phyloP scores from a whole-genome alignment of 2,888 invertebrate species.

The Eucera pruinosa region DNA sequence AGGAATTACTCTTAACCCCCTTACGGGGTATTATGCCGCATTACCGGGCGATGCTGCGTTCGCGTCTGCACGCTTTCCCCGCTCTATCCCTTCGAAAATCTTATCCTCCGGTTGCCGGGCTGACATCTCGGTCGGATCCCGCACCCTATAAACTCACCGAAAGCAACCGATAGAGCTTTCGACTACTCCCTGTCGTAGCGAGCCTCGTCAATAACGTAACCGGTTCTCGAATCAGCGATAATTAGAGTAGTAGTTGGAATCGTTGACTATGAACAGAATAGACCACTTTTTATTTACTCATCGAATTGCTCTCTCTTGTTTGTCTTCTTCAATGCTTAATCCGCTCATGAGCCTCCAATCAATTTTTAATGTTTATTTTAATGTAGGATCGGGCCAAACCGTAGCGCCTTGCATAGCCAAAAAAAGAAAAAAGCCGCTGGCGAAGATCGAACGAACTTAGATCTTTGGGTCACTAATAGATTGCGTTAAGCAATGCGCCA shows the following conservation, averaged over 20 bases:
- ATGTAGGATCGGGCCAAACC: no score
- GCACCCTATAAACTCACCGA: conserved; percentile 40
- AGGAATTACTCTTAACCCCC: conserved; percentile 77
- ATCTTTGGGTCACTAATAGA: no score
- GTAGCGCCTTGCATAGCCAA: no score
- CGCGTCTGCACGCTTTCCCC: conserved; percentile 44
- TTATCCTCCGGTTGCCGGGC: conserved; percentile 29
- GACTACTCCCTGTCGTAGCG: conserved; percentile 12
- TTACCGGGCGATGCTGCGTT: conserved; percentile 72
- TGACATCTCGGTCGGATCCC: conserved; percentile 21
- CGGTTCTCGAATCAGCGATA: conserved; percentile 32
- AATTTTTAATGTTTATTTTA: no score
- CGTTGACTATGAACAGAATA: no score
- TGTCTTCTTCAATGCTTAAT: no score
- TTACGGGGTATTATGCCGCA: conserved; percentile 74
- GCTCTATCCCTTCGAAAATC: conserved; percentile 33
- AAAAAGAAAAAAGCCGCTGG: no score
- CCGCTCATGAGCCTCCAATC: no score
- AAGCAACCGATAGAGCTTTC: conserved; percentile 23
- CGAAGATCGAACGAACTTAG: no score
- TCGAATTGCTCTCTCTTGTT: no score
- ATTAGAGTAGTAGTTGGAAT: conserved; percentile 1
- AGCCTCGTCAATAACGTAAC: conserved; percentile 20
- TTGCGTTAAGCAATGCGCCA: no score
- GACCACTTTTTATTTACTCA: no score